These are phyloP conservation scores for Silurus glanis DNA, from an alignment of 2,113 vertebrate species.

Conservation along the genomic window DNA sequence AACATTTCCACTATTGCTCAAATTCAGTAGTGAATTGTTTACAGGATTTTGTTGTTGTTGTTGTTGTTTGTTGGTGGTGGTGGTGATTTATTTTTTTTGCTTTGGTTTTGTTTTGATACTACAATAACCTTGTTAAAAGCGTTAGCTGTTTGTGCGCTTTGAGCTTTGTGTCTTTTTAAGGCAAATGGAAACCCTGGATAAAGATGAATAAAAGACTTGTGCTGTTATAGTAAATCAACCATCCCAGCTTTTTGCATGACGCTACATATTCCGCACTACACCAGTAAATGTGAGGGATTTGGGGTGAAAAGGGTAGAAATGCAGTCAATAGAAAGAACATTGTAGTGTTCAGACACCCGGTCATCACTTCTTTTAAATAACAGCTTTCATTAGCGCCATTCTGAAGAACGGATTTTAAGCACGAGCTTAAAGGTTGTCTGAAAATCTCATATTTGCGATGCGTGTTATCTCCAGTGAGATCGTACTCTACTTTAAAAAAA, in stretches of 20 bases:
- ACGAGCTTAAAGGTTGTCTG: not conserved
- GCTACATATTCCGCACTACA: not conserved
- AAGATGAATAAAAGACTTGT: too few relatives aligned
- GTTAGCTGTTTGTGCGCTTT: too few relatives aligned
- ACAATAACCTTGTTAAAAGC: too few relatives aligned
- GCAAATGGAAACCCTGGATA: too few relatives aligned
- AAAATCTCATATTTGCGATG: not conserved
- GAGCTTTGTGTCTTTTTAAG: too few relatives aligned
- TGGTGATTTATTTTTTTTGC: too few relatives aligned
- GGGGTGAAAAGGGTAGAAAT: not conserved
- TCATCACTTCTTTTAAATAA: not conserved
- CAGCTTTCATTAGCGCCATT: not conserved
- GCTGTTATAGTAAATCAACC: not conserved
- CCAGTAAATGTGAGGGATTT: not conserved
- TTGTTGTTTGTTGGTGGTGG: too few relatives aligned
- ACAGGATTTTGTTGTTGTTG: too few relatives aligned
- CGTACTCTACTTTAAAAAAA: not conserved
- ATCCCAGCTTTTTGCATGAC: not conserved
- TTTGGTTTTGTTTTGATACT: too few relatives aligned
- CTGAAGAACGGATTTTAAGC: not conserved
- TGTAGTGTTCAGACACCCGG: not conserved
- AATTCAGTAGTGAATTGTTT: too few relatives aligned
- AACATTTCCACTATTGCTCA: too few relatives aligned
- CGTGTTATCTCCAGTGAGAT: not conserved
- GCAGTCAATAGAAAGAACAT: not conserved